Evolutionary conservation across 1,140 invertebrate genomes (phyloP), one percentile per base, ranked within the genome.

Genomic region (Lerema accius): DNA sequence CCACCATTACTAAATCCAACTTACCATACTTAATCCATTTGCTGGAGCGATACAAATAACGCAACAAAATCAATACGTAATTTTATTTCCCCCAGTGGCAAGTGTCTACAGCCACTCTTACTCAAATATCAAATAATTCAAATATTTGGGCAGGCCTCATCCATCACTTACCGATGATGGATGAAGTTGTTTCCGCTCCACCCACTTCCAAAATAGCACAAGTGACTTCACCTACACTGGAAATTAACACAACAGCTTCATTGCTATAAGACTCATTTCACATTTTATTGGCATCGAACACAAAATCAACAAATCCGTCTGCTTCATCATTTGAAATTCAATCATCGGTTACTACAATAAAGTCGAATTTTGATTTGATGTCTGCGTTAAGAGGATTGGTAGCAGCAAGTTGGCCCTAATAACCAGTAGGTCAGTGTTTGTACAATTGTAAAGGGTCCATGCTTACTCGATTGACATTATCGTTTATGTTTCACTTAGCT

Each of bases 151-250:
- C 76, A 83, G 78, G 78, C 72, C 76, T 80, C 84, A 87, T 89
- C 86, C 74, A 89, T 89, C 86, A 89, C 78, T 82, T 81, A 80
- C 82, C 71, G 82, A 88, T 89, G 86, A 89, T 86, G 70, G 82
- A 89, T 89, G 72, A 78, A 76, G 71, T 75, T 77, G 82, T 81
- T 82, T 68, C 68, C 68, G 64, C 45, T n/a, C 16, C 42, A 63
- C 32, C 45, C 15, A 53, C 53, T 23, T 43, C 60, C n/a, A 59
- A 75, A 65, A 43, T 37, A 15, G 42, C 26, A 4, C 9, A 43
- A 23, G 2, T 2, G 53, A 61, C 40, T 42, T 43, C 51, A 69
- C 9, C 4, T 4, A 0, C 0, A 56, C 9, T 3, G 3, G 17
- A 43, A 19, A 53, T 66, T 37, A 26, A 42, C 49, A 40, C 37